Evolutionary conservation across 1,140 invertebrate genomes (phyloP), one percentile per base, ranked within the genome.

Genomic region (Scaptomyza montana): DNA sequence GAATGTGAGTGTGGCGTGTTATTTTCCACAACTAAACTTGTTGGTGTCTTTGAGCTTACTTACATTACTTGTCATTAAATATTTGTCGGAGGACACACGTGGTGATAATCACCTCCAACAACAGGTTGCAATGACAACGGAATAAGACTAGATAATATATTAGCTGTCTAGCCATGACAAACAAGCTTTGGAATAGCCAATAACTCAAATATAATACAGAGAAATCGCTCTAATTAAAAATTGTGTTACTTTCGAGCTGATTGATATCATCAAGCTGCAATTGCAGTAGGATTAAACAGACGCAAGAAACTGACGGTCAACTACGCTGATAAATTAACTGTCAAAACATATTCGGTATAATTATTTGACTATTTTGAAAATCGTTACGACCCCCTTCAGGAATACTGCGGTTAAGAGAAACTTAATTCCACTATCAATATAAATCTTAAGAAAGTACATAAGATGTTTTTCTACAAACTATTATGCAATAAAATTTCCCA

Each of bases 161-260:
- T 7, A 19, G 30, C 6, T 62, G 30, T 36, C 30, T 21, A 39
- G 13, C 55, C 55, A 55, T 33, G 36, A 45, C 6, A 39, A 49
- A 39, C 8, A 39, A 36, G 43, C 43, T 45, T 63, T 47, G 50
- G 46, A 62, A 50, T 49, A 41, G 61, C 46, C 55, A 49, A 54
- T 69, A 60, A 77, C 41, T 63, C 53, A 28, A n/a, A 77, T 43
- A 47, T 33, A 53, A 63, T 33, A 19, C 33, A 5, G n/a, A 28
- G 19, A 45, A 21, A 45, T 57, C 0, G 12, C 39, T 57, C 28
- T 4, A 57, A 45, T 28, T 43, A 12, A 21, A 55, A 41, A 49
- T 49, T 2, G 8, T 46, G 6, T 46, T 13, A n/a, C 33, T 8
- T 9, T 6, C 8, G 33, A 7, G 9, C 8, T 36, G 33, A 36